Evolutionary conservation across 2,888 invertebrate species (phyloP), one percentile per base, ranked within the genome.

Genomic region (Empis livida): DNA sequence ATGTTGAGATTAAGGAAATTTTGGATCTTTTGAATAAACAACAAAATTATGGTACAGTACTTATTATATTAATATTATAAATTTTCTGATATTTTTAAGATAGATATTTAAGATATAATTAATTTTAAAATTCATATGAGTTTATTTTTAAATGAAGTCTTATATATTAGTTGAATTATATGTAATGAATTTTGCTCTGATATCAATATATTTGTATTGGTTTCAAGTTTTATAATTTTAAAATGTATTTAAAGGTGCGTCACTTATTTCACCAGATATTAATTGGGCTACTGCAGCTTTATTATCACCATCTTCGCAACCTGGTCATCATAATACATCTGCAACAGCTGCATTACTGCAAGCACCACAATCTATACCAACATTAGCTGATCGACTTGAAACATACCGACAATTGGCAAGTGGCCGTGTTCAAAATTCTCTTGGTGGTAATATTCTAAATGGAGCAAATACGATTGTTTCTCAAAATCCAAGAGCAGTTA

Each of bases 1-100:
- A 82, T 64, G 76, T 77, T 1, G 82, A 82, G 64, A 82, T 82
- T 52, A 73, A 78, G 42, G 82, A 82, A 61, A 81, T 82, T 51
- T 77, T 82, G 73, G 79, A 79, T 51, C 79, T 81, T 49, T 64
- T 82, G 39, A 73, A 77, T 53, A 77, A 78, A 55, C 75, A 76
- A 51, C 78, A 77, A 47, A 59, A 60, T 45, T 65, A 61, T 49
- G 58, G 57, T 54, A 50, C 38, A 46, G 10, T 38, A n/a, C n/a
- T n/a, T n/a, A n/a, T n/a, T n/a, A n/a, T n/a, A n/a, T n/a, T n/a
- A n/a, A n/a, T n/a, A n/a, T n/a, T 8, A 10, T 37, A 5, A 61
- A 60, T 43, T 59, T 65, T 58, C 53, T 63, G n/a, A n/a, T n/a
- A n/a, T 4, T 45, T 55, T 4, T 44, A 57, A 16, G 54, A 48